phyloP scores from a whole-genome alignment of 2,888 invertebrate genomes.

The Oegoconia quadripuncta region DNA sequence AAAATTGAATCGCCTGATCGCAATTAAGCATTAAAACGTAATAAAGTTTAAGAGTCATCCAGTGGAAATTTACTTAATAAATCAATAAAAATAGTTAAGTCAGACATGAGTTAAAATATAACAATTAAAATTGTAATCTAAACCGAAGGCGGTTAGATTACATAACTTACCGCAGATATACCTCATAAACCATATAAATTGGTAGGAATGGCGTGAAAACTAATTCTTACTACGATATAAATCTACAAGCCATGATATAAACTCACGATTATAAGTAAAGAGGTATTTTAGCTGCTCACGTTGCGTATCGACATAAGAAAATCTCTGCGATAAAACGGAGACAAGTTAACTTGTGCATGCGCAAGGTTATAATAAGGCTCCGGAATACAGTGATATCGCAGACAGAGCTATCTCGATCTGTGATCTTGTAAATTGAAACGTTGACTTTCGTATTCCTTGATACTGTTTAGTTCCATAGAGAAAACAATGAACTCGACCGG shows the following conservation, averaged over 20 bases:
- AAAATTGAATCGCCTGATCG: too few relatives aligned
- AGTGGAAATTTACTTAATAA: too few relatives aligned
- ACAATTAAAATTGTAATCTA: too few relatives aligned
- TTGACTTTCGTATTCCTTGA: conserved; percentile 25
- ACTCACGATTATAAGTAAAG: conserved; percentile 26
- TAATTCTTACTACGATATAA: conserved; percentile 41
- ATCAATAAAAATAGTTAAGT: too few relatives aligned
- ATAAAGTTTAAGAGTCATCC: too few relatives aligned
- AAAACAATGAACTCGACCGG: background rate
- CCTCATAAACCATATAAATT: too few relatives aligned
- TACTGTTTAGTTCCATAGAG: background rate
- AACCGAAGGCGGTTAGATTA: too few relatives aligned
- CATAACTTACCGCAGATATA: too few relatives aligned
- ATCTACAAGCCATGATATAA: conserved; percentile 46
- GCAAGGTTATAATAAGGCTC: conserved; percentile 61
- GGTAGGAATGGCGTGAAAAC: conserved; percentile 35
- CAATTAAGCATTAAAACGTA: too few relatives aligned
- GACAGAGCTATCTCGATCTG: conserved; percentile 53
- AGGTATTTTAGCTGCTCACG: conserved; percentile 33
- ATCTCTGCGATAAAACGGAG: conserved; percentile 67
- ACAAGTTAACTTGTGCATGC: conserved; percentile 72
- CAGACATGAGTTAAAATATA: too few relatives aligned
- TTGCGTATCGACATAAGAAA: conserved; percentile 63
- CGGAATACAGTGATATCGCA: conserved; percentile 63
- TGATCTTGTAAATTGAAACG: conserved; percentile 74